phyloP scores from a whole-genome alignment of 2,113 vertebrate species.

The Podarcis raffonei region DNA sequence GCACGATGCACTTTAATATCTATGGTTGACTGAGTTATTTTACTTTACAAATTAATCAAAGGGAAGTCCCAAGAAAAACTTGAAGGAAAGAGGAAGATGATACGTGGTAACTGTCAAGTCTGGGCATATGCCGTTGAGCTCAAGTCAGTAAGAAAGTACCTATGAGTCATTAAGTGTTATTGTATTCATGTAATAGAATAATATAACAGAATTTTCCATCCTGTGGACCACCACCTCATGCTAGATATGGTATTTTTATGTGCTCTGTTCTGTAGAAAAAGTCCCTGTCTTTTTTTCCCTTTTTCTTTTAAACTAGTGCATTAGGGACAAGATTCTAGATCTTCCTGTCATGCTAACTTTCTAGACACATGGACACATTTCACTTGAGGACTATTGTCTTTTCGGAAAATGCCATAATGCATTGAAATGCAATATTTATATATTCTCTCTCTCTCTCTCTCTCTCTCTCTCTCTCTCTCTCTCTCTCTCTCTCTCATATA shows the following conservation, averaged over 20 bases:
- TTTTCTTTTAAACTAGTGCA: neutral
- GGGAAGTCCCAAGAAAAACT: neutral
- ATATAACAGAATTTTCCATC: neutral
- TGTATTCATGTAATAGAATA: no score
- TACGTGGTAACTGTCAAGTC: neutral
- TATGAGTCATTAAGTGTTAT: neutral
- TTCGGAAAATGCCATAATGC: neutral
- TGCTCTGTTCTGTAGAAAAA: neutral
- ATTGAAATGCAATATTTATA: neutral
- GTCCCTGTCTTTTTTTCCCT: neutral
- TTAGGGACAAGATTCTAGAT: neutral
- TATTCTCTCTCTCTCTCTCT: neutral
- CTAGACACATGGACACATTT: neutral
- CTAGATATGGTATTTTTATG: neutral
- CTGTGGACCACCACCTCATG: neutral
- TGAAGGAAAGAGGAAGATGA: neutral
- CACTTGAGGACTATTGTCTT: neutral
- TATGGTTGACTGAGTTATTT: neutral
- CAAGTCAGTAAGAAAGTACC: neutral
- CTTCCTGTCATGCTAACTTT: neutral
- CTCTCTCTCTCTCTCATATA: slow-evolving; percentile 9
- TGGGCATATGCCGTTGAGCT: neutral
- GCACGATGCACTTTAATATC: no score
- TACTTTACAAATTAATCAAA: neutral
- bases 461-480: neutral